Evolutionary conservation across 2,888 invertebrate species (phyloP).

Genomic region (Phyllotreta striolata): DNA sequence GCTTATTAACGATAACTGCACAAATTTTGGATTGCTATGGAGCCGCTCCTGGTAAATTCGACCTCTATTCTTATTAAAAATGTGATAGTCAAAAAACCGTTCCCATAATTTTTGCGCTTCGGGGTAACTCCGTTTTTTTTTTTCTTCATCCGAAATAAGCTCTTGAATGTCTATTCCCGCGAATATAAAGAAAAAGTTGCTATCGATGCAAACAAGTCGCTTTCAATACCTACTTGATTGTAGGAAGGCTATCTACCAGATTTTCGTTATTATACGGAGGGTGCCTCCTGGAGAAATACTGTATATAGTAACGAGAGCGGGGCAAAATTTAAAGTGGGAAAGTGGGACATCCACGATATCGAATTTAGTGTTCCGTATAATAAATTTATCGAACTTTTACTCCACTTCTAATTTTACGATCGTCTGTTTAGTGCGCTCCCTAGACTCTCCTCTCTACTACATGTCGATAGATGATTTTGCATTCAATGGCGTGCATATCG

Average conservation of each 20-base stretch:
- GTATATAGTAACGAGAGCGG: background rate
- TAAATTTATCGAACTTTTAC: background rate
- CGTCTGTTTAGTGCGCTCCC: conserved; percentile 1
- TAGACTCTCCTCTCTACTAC: conserved; percentile 18
- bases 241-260: conserved; percentile 31
- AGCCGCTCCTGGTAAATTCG: conserved; percentile 4
- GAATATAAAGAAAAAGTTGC: conserved; percentile 30
- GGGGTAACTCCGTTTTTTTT: conserved; percentile 26
- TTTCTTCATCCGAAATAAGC: conserved; percentile 11
- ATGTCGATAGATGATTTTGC: conserved; percentile 22
- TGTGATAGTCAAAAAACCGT: conserved; percentile 18
- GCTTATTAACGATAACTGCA: background rate
- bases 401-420: conserved; percentile 7
- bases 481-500: conserved; percentile 17
- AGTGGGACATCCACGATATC: background rate
- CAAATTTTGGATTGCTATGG: background rate
- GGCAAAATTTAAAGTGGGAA: background rate
- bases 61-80: conserved; percentile 24
- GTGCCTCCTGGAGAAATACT: background rate
- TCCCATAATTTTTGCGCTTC: conserved; percentile 11
- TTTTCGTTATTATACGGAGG: background rate
- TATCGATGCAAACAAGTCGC: conserved; percentile 37
- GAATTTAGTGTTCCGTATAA: background rate
- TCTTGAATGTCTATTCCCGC: conserved; percentile 14
- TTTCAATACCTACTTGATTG: conserved; percentile 39